Evolutionary conservation across 53 echinoderm and acorn worm species (phyloP), one percentile per base, ranked within the genome.

Genomic region (Apostichopus leukothele): DNA sequence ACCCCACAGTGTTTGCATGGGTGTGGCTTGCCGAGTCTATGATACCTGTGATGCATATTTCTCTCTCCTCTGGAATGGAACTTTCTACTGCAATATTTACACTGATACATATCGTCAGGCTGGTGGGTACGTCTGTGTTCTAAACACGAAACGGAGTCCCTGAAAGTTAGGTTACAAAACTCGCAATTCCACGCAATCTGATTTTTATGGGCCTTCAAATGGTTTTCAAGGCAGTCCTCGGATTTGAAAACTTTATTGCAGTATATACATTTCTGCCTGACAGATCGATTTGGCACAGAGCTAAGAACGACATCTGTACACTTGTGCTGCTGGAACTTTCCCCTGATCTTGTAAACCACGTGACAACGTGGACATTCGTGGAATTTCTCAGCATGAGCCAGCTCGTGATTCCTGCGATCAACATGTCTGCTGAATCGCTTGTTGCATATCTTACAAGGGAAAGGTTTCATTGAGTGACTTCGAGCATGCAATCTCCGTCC

Each of bases 1-100:
- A 74, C 74, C 20, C 74, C 10, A 25, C 74, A 74, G 25, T 74
- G 74, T 6, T 74, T 74, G 74, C 74, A 74, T 74, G 74, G 74
- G 20, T 25, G 14, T 74, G 20, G 74, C 74, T 25, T 74, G 14
- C 25, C 74, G 74, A 19, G 7, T 74, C 20, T 25, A 14, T 74
- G 74, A 16, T 25, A 74, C 7, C 14, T 25, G 20, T 74, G 74
- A 25, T 74, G 74, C 20, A 19, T 19, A 74, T 74, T 25, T 25
- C 74, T 74, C 1, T 74, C 14, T 25, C 25, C 14, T 22, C 20
- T 25, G 7, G 9, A 14, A 8, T 1, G 7, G 74, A 74, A 74
- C 25, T 14, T 25, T 25, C 14, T 25, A 74, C 25, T 25, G 25
- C 74, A 74, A 74, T 5, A 74, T 25, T 25, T 16, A 25, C 74